Conservation (phyloP, 2,797 vertebrate species). For the Acanthornis magna region DNA sequence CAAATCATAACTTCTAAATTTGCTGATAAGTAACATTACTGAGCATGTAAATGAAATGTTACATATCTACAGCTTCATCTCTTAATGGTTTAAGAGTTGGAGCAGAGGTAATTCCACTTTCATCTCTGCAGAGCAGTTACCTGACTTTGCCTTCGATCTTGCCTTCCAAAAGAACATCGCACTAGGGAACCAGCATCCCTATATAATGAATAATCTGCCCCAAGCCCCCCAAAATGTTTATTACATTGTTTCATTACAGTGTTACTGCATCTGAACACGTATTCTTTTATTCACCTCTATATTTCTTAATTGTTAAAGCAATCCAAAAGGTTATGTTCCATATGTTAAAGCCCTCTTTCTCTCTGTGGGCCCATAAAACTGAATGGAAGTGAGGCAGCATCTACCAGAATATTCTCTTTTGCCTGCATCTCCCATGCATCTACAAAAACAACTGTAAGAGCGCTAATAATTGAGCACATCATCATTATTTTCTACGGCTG, state of each 20-base stretch:
- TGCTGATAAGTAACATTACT: neutral
- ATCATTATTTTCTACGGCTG: constrained; percentile 23
- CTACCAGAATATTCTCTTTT: constrained; percentile 29
- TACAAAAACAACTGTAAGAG: constrained; percentile 39
- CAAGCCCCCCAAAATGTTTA: neutral
- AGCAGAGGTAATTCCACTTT: neutral
- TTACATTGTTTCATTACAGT: neutral
- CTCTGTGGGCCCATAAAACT: constrained; percentile 59
- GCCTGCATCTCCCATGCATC: neutral
- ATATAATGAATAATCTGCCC: neutral
- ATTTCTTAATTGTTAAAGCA: constrained; percentile 48
- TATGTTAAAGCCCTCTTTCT: constrained; percentile 21
- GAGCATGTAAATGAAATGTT: neutral
- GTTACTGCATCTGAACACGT: neutral
- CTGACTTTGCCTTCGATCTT: neutral
- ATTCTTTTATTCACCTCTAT: neutral
- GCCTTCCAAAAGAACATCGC: neutral
- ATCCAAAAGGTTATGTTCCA: constrained; percentile 19
- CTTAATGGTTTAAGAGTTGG: neutral
- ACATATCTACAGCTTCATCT: neutral
- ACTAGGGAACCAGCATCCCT: neutral
- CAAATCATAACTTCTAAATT: neutral
- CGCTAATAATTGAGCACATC: neutral
- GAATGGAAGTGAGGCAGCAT: constrained; percentile 26
- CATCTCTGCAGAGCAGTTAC: neutral